phyloP scores from a whole-genome alignment of 2,888 invertebrate species.

The Proisotoma minuta region DNA sequence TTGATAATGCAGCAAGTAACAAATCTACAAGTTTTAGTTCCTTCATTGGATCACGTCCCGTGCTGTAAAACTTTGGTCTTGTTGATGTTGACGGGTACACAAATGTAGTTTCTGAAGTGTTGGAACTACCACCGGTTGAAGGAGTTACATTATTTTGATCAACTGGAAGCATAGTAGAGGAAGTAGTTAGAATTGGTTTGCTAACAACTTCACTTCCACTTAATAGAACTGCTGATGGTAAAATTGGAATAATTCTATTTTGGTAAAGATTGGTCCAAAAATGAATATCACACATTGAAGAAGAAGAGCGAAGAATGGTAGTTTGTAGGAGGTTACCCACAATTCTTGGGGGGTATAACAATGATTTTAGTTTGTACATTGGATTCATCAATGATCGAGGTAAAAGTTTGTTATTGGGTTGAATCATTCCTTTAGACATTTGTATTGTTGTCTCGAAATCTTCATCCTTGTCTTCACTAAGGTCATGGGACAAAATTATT shows the following conservation, averaged over 20 bases:
- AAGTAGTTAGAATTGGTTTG: conserved; percentile 16
- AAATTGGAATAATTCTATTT: conserved; percentile 26
- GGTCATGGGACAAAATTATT: conserved; percentile 28
- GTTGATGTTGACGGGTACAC: conserved; percentile 6
- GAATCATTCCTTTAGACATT: conserved; percentile 1
- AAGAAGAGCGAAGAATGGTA: conserved; percentile 27
- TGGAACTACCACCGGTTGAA: conserved; percentile 11
- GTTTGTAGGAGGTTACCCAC: not conserved
- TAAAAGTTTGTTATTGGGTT: conserved; percentile 5
- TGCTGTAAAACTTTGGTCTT: not conserved
- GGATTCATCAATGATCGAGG: conserved; percentile 36
- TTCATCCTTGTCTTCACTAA: conserved; percentile 12
- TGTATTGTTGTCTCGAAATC: not conserved
- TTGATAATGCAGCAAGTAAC: conserved; percentile 28
- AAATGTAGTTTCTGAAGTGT: conserved; percentile 15
- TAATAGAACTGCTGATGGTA: conserved; percentile 19
- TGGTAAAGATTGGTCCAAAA: conserved; percentile 40
- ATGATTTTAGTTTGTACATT: conserved; percentile 34
- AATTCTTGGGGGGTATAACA: conserved; percentile 26
- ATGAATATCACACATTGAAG: conserved; percentile 35
- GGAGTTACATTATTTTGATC: not conserved
- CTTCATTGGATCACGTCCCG: conserved; percentile 28
- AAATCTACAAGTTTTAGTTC: conserved; percentile 39
- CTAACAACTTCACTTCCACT: conserved; percentile 13
- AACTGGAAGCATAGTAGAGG: not conserved